Conservation (phyloP, 2,113 vertebrate genomes). For the Semnornis frantzii region DNA sequence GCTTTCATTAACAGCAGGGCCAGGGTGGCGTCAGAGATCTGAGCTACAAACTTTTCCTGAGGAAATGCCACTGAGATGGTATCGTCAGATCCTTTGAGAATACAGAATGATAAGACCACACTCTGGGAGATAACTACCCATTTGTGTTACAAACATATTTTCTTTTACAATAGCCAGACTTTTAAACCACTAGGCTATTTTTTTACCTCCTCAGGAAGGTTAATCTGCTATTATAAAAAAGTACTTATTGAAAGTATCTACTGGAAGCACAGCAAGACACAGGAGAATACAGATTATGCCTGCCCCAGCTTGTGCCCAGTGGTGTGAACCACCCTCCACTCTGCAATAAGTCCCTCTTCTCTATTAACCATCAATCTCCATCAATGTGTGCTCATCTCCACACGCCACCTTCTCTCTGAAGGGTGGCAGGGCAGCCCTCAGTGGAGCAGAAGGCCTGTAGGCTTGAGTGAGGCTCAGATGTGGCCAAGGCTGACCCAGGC, state of each 20-base stretch:
- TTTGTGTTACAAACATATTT: slow-evolving; percentile 15
- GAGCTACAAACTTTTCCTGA: slow-evolving; percentile 65
- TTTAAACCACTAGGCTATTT: not conserved
- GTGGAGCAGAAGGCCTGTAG: not conserved
- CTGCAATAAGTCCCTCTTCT: not conserved
- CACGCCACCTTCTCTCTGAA: not conserved
- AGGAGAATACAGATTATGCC: not conserved
- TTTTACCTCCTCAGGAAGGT: not conserved
- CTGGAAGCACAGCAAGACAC: not conserved
- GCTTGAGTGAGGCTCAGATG: not conserved
- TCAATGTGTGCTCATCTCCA: not conserved
- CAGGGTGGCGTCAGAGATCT: slow-evolving; percentile 36
- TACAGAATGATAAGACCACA: slow-evolving; percentile 13
- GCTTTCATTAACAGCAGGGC: not conserved
- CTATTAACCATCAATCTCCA: not conserved
- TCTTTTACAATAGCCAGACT: slow-evolving; percentile 13
- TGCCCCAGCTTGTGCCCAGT: fast-evolving
- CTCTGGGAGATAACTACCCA: slow-evolving; percentile 63
- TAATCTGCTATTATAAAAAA: slow-evolving; percentile 7
- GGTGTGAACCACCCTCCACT: fast-evolving
- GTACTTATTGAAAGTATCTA: not conserved
- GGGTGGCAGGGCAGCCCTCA: not conserved
- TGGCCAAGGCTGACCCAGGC: not conserved
- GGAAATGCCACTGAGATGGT: slow-evolving; percentile 80
- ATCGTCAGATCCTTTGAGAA: slow-evolving; percentile 66